Conservation (phyloP, 2,888 invertebrate genomes). For the Lycocerus yunnanus region DNA sequence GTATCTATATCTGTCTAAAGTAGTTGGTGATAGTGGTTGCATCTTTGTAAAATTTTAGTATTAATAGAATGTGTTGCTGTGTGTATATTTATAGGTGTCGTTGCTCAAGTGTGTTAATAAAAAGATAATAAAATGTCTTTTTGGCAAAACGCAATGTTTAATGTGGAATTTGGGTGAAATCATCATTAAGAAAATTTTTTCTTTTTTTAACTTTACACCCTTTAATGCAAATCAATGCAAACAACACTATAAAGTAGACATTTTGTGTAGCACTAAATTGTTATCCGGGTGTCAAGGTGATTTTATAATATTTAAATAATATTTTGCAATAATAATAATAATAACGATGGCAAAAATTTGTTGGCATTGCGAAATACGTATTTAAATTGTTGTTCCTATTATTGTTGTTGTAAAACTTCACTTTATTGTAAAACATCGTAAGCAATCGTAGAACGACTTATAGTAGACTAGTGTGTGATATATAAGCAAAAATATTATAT, state of each 20-base stretch:
- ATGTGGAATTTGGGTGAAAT: slow-evolving; percentile 59
- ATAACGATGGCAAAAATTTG: neutral
- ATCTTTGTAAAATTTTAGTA: slow-evolving; percentile 34
- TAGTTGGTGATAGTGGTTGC: slow-evolving; percentile 44
- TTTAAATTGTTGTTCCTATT: slow-evolving; percentile 45
- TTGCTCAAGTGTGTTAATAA: slow-evolving; percentile 48
- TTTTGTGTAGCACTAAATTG: slow-evolving; percentile 35
- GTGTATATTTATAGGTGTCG: slow-evolving; percentile 54
- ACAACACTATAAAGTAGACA: slow-evolving; percentile 26
- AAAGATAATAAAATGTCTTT: slow-evolving; percentile 46
- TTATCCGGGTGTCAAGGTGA: slow-evolving; percentile 48
- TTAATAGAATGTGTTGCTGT: slow-evolving; percentile 51
- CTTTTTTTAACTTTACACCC: slow-evolving; percentile 33
- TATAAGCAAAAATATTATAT: slow-evolving; percentile 32
- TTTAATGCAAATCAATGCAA: slow-evolving; percentile 48
- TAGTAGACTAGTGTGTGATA: slow-evolving; percentile 49
- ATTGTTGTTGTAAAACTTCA: slow-evolving; percentile 44
- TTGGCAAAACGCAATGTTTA: slow-evolving; percentile 55
- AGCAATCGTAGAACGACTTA: slow-evolving; percentile 49
- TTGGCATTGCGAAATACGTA: slow-evolving; percentile 1
- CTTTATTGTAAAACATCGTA: slow-evolving; percentile 40
- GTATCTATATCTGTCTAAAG: slow-evolving; percentile 43
- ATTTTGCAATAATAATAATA: slow-evolving; percentile 16
- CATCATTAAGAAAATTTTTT: slow-evolving; percentile 36
- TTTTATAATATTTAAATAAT: slow-evolving; percentile 25